Percentiles rank a stretch among this genome's conserved stretches.
Evolutionary conservation across 2,797 vertebrate species (phyloP).

Genomic region (Dendrocincla fuliginosa): DNA sequence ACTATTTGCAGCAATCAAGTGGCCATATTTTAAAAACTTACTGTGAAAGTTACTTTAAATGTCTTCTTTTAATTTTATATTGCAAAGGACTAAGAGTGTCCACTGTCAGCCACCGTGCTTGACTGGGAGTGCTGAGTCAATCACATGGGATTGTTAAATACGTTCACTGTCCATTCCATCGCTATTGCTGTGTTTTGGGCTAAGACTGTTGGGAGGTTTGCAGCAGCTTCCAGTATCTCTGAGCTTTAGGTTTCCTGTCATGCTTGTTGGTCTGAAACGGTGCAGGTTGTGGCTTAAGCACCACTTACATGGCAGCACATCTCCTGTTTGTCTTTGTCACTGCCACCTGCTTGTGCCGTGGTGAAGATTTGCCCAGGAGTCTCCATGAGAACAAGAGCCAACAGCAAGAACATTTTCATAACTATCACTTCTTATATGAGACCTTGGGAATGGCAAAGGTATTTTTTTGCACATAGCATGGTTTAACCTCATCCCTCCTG

Average conservation of each 20-base stretch:
- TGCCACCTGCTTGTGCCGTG: not conserved
- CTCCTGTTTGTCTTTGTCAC: not conserved
- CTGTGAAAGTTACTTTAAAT: not conserved
- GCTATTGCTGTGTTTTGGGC: not conserved
- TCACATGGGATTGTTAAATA: not conserved
- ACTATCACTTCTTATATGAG: not conserved
- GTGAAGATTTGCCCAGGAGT: not conserved
- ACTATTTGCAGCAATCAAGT: not conserved
- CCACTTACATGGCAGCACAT: not conserved
- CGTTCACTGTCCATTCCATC: not conserved
- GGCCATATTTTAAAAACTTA: not conserved
- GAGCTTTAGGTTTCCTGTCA: not conserved
- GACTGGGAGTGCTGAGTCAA: not conserved
- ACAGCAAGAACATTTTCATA: not conserved
- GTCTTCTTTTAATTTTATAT: not conserved
- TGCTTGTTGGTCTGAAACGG: not conserved
- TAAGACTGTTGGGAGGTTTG: not conserved
- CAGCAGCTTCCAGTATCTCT: not conserved
- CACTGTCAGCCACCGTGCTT: not conserved
- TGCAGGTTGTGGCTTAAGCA: not conserved
- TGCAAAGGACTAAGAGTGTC: not conserved
- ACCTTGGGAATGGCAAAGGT: not conserved
- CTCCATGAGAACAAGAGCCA: not conserved
- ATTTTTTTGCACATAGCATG: not conserved
- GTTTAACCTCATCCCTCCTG: not conserved